These are phyloP conservation scores for Peromyscus polionotus DNA, from an alignment of 2,113 vertebrate species.

Conservation along the genomic window DNA sequence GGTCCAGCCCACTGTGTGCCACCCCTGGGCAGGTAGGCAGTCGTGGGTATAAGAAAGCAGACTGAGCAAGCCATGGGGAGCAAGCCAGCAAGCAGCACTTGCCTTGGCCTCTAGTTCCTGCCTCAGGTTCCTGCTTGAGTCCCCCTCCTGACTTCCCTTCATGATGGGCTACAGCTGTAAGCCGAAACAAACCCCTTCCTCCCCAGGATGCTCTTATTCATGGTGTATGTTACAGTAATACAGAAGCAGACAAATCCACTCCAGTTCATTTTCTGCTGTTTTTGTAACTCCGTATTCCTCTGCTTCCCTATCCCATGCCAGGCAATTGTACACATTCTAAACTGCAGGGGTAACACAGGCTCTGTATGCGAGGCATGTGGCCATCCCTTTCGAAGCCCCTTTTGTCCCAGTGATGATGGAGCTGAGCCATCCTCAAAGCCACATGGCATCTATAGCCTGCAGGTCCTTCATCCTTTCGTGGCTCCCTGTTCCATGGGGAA, in stretches of 20 bases:
- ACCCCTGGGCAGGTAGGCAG: not conserved
- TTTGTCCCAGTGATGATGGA: not conserved
- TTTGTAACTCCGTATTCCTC: fast-evolving
- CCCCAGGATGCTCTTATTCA: not conserved
- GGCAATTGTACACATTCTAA: fast-evolving
- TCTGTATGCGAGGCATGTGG: not conserved
- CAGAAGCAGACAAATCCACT: not conserved
- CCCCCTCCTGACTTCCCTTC: not conserved
- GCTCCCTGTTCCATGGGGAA: not conserved
- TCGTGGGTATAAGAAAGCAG: not conserved
- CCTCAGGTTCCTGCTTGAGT: not conserved
- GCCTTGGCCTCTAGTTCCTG: not conserved
- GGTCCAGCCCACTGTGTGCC: not conserved
- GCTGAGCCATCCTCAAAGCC: fast-evolving
- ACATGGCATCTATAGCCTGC: not conserved
- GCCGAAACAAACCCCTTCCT: not conserved
- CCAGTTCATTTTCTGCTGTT: no score
- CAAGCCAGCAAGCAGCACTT: not conserved
- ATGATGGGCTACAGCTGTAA: not conserved
- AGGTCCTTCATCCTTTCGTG: not conserved
- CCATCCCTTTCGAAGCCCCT: no score
- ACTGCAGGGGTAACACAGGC: fast-evolving
- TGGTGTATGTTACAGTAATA: not conserved
- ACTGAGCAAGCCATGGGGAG: not conserved
- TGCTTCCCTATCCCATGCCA: not conserved